These are phyloP conservation scores for Ailurus styani DNA, from an alignment of 2,113 vertebrate genomes.

Conservation along the genomic window DNA sequence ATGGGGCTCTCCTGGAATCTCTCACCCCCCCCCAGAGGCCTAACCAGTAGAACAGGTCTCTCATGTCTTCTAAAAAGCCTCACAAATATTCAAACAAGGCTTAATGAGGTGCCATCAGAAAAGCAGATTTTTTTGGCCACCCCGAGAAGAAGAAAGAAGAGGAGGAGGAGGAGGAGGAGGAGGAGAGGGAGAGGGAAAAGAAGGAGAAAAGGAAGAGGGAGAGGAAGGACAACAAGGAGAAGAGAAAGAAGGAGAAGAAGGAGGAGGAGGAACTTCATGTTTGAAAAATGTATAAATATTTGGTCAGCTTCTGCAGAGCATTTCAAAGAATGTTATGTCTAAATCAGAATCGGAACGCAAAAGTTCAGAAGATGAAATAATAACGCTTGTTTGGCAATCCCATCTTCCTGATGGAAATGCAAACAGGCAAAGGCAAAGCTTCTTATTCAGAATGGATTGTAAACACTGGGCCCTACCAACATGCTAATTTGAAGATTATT, in stretches of 20 bases:
- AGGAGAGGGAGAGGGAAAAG: no score
- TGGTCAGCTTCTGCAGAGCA: not conserved
- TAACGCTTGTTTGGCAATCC: not conserved
- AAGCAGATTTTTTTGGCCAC: not conserved
- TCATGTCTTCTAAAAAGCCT: not conserved
- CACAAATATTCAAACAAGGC: not conserved
- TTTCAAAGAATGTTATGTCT: constrained; percentile 58
- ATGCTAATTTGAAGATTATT: constrained; percentile 61
- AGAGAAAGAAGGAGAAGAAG: not conserved
- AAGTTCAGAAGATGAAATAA: constrained; percentile 5
- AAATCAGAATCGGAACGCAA: constrained; percentile 29
- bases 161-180: no score
- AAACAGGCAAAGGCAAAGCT: not conserved
- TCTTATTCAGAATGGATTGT: constrained; percentile 18
- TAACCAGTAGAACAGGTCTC: not conserved
- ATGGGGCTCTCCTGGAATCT: not conserved
- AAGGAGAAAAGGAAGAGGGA: no score
- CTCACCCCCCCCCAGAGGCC: not conserved
- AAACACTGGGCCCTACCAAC: constrained; percentile 30
- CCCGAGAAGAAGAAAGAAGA: not conserved
- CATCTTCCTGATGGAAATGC: not conserved
- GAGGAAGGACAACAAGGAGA: not conserved
- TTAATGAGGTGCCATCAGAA: not conserved
- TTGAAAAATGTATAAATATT: constrained; percentile 38
- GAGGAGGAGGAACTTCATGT: not conserved